Evolutionary conservation across 1,140 invertebrate species (phyloP).

Genomic region (Aphelenchoides avenae): DNA sequence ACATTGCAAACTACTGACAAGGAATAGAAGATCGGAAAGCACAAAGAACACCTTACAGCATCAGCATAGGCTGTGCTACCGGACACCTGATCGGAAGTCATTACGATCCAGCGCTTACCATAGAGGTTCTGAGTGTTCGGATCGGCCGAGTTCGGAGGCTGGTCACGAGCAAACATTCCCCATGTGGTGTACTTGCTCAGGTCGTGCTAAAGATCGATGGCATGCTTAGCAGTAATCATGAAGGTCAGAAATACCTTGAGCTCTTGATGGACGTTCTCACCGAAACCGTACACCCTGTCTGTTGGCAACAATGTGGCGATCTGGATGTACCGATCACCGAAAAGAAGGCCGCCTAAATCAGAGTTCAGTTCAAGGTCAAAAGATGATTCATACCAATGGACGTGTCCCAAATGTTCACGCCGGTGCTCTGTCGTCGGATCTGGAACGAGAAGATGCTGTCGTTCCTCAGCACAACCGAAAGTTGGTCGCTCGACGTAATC

Average conservation of each 20-base stretch:
- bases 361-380: slow-evolving; percentile 9
- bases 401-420: slow-evolving; percentile 67
- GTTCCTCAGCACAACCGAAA: slow-evolving; percentile 11
- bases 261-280: slow-evolving; percentile 67
- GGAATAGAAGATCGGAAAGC: background rate
- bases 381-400: slow-evolving; percentile 71
- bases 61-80: no score
- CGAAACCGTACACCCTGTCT: slow-evolving; percentile 75
- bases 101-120: no score
- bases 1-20: background rate
- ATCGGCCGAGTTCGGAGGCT: slow-evolving; percentile 58
- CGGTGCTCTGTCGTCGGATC: slow-evolving; percentile 23
- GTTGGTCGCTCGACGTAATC: slow-evolving; percentile 22
- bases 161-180: slow-evolving; percentile 63
- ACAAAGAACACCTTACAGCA: no score
- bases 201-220: slow-evolving; percentile 38
- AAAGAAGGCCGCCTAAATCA: slow-evolving; percentile 61
- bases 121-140: slow-evolving; percentile 46
- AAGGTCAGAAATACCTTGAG: slow-evolving; percentile 40
- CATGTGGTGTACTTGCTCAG: slow-evolving; percentile 58
- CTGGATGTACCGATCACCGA: slow-evolving; percentile 79
- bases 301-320: slow-evolving; percentile 72
- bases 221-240: slow-evolving; percentile 20
- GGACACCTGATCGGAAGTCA: no score
- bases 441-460: slow-evolving; percentile 26